Percentiles rank a stretch among this genome's conserved stretches.
Conservation (phyloP, 2,113 vertebrate genomes). For the Barnardius zonarius region DNA sequence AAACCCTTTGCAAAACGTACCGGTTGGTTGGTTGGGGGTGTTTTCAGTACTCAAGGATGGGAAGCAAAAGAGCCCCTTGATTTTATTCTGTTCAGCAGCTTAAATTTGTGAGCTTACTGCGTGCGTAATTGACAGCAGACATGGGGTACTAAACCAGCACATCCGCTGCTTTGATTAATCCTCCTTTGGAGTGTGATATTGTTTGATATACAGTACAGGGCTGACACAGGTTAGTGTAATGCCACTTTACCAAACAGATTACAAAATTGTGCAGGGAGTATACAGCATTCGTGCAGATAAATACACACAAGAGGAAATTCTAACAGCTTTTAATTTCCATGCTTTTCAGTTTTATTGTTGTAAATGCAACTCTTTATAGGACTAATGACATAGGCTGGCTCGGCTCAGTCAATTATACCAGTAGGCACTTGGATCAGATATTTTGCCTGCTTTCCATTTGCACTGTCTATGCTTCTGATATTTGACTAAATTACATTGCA, state of each 20-base stretch:
- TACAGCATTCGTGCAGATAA: conserved; percentile 70
- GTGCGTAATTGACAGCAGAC: conserved; percentile 26
- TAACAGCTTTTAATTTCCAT: conserved; percentile 84
- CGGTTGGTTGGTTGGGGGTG: background rate
- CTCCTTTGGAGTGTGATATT: conserved; percentile 62
- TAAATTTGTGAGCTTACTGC: background rate
- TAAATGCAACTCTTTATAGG: conserved; percentile 80
- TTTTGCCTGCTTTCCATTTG: conserved; percentile 69
- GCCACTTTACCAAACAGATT: conserved; percentile 73
- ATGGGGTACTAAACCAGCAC: background rate
- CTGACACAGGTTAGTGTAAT: conserved; percentile 68
- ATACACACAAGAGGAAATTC: conserved; percentile 77
- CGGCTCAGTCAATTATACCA: conserved; percentile 74
- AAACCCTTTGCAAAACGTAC: background rate
- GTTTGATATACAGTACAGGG: conserved; percentile 60
- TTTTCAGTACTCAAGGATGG: background rate
- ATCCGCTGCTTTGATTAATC: conserved; percentile 54
- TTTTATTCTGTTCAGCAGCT: conserved; percentile 13
- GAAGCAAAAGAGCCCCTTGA: background rate
- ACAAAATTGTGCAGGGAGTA: conserved; percentile 66
- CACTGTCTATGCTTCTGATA: conserved; percentile 69
- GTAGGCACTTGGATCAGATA: conserved; percentile 77
- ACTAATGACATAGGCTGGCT: conserved; percentile 78
- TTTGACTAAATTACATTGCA: conserved; percentile 78
- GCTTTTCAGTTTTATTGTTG: conserved; percentile 83